These are phyloP conservation scores for Pimephales promelas DNA, from an alignment of 2,113 vertebrate genomes.

Conservation along the genomic window DNA sequence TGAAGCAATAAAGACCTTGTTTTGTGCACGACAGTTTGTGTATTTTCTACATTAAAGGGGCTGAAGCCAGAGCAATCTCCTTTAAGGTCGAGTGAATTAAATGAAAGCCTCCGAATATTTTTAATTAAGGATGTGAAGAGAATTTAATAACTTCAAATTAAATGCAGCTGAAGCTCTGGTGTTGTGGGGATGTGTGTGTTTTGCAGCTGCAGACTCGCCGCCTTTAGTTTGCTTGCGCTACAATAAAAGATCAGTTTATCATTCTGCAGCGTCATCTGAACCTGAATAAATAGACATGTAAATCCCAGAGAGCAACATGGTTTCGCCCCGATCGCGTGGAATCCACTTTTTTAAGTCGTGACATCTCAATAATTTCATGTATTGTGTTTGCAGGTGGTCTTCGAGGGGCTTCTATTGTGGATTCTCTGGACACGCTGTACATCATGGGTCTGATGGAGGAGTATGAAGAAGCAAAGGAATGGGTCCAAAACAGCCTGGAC, in stretches of 20 bases:
- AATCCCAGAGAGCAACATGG: no score
- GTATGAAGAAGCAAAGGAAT: conserved; percentile 91
- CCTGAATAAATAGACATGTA: neutral
- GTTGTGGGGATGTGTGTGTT: neutral
- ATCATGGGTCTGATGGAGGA: conserved; percentile 95
- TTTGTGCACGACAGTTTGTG: conserved; percentile 30
- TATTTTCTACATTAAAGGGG: conserved; percentile 61
- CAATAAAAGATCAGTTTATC: neutral
- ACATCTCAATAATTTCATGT: neutral
- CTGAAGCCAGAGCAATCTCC: conserved; percentile 48
- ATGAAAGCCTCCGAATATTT: conserved; percentile 63
- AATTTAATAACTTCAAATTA: conserved; percentile 69
- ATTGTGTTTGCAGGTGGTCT: conserved; percentile 83
- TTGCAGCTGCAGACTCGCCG: neutral
- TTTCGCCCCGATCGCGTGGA: no score
- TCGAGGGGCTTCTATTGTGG: conserved; percentile 90
- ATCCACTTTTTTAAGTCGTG: no score
- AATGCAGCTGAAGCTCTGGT: conserved; percentile 56
- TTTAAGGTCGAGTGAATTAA: conserved; percentile 53
- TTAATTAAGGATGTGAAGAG: conserved; percentile 64
- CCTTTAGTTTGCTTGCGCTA: neutral
- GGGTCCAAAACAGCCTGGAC: conserved; percentile 90
- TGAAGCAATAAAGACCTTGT: conserved; percentile 58
- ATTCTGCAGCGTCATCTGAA: neutral
- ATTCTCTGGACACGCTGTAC: conserved; percentile 94